Evolutionary conservation across 1,140 invertebrate species (phyloP), one percentile per base, ranked within the genome.

Genomic region (Orius laevigatus): DNA sequence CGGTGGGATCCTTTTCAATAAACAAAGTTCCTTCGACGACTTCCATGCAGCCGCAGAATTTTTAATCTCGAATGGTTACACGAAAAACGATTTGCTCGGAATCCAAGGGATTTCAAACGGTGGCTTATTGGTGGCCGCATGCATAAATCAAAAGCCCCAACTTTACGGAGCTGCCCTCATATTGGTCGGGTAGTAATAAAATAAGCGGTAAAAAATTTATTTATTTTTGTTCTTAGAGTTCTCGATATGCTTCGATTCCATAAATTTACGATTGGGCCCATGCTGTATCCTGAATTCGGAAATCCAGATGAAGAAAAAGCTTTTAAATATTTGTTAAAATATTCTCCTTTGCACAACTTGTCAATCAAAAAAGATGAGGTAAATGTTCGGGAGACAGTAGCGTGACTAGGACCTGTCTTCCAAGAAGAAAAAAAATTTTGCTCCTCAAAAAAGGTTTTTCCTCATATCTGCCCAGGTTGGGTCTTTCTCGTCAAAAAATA

Each of bases 21-120:
- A 98, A 63, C 94, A 98, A 69, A 98, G 98, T 68, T 81, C 83
- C 33, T 98, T 98, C 65, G 83, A 97, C 67, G 95, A 99, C 69
- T 97, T 99, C 66, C 84, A 89, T 60, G 69, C 74, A 51, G 92
- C 92, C 12, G 93, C 87, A 1, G 79, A 96, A 66, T 95, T 88
- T 69, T 72, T 98, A 9, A 75, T 95, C 31, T 59, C 72, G 9
- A 73, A 89, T 53, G 75, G 80, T 11, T 96, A 94, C 62, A 95
- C 91, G 0, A 69, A 62, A 18, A 65, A 74, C 10, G 64, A 73
- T 40, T 83, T 82, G 64, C 67, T 98, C 32, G 78, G 76, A 1
- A 93, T 95, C 56, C 82, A 94, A 64, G 95, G 95, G 39, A 89
- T 81, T 31, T 97, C 92, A 41, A 98, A 98, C 70, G 95, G 95